Evolutionary conservation across 2,888 invertebrate genomes (phyloP), one percentile per base, ranked within the genome.

Genomic region (Hydraecia micacea): DNA sequence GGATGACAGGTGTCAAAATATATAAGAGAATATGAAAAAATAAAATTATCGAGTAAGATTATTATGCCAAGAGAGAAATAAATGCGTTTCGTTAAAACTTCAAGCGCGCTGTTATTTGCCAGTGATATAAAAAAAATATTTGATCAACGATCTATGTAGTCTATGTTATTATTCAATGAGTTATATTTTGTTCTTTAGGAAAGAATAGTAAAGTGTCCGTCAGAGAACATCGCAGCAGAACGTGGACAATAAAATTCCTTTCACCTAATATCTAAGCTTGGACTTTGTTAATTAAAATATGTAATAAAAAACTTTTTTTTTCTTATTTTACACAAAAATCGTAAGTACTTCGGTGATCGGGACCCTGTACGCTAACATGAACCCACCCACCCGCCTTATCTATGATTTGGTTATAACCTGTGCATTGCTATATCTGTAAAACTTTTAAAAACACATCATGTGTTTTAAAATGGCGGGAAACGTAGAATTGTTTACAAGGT

Each of bases 201-300:
- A 60, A 84, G 1, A 70, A 67, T 62, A 21, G 42, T n/a, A 67
- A 42, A 55, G 70, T 76, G 42, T 63, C 62, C 32, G 79, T 71
- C 81, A 89, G 86, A 83, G 83, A 88, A 84, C 79, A 77, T 69
- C 70, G 65, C 65, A 85, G 85, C 89, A 72, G 69, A 84, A 87
- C 74, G 75, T 79, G 67, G 83, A 87, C 77, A 85, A 52, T 86
- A 73, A 84, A 82, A 78, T 76, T 84, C 36, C 71, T 79, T 74
- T 74, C 66, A 80, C 79, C 77, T 86, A 86, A 85, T 82, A 75
- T 83, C 91, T 91, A 91, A 89, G 90, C 90, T 90, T 91, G 91
- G 90, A 91, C 89, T 79, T 80, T 80, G 70, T 77, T 78, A 79
- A 77, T 83, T 84, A 74, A 84, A 89, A 83, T 86, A 86, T 79